Evolutionary conservation across 2,797 vertebrate species (phyloP).

Genomic region (Miichthys miiuy): DNA sequence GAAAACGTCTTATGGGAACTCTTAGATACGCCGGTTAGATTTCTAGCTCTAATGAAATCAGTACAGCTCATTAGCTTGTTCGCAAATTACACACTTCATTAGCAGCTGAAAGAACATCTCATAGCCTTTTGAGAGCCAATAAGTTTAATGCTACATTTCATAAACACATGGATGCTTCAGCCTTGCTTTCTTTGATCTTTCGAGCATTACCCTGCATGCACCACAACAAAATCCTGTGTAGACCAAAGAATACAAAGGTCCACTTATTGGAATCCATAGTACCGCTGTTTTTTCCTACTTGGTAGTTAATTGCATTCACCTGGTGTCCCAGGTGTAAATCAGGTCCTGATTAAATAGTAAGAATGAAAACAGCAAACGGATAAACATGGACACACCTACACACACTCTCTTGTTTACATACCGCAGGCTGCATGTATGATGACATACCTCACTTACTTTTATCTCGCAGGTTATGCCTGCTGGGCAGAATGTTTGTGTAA

Average conservation of each 20-base stretch:
- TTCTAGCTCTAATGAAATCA: slow-evolving; percentile 65
- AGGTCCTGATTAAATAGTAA: slow-evolving; percentile 50
- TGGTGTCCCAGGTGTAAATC: slow-evolving; percentile 63
- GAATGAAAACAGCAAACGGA: slow-evolving; percentile 43
- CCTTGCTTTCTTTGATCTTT: slow-evolving; percentile 49
- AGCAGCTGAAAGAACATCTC: slow-evolving; percentile 61
- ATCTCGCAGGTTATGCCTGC: slow-evolving; percentile 38
- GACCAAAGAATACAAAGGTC: slow-evolving; percentile 20
- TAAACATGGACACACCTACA: too few relatives aligned
- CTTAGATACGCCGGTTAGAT: slow-evolving; percentile 33
- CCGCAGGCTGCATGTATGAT: slow-evolving; percentile 1
- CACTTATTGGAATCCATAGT: background rate
- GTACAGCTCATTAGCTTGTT: slow-evolving; percentile 67
- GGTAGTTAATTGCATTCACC: slow-evolving; percentile 56
- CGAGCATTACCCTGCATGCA: slow-evolving; percentile 28
- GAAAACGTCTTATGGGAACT: slow-evolving; percentile 40
- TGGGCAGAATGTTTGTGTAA: slow-evolving; percentile 30
- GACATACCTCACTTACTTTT: slow-evolving; percentile 44
- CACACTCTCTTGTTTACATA: background rate
- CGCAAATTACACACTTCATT: slow-evolving; percentile 74
- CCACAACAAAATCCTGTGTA: slow-evolving; percentile 24
- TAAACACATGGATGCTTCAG: slow-evolving; percentile 46
- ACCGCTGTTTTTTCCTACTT: slow-evolving; percentile 23
- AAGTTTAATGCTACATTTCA: slow-evolving; percentile 59
- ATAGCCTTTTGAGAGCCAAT: slow-evolving; percentile 57